Base-by-base conservation (phyloP, 1,140 invertebrate genomes). In the Apolygus lucorum region DNA sequence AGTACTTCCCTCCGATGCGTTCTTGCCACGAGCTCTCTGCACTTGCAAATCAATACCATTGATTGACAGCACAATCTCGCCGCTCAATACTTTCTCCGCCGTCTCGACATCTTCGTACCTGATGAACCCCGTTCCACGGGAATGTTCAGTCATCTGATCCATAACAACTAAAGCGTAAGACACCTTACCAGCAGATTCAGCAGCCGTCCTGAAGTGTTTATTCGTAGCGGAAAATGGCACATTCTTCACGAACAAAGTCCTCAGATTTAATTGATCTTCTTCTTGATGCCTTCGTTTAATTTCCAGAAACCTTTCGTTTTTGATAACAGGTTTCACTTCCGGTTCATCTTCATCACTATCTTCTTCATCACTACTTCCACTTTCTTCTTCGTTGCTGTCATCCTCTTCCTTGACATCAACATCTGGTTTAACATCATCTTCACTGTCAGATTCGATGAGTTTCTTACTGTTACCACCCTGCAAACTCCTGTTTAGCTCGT, bases 181-280 rank as follows among this genome's bases (percentile, higher is more conserved):
- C 1, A 94, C 77, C 0, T 86, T 83, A 0, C 94, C 95, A 79
- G 89, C 95, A 74, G 87, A 81, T 70, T 84, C 82, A 73, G 93
- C 88, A 67, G 88, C 87, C 66, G 86, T 79, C 71, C 85, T 82
- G 0, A 98, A 76, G 73, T 90, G 87, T 1, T 90, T 86, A 78
- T 93, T 87, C 34, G 85, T 89, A 0, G 89, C 86, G 71, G 87
- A 85, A 77, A 94, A 97, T 14, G 92, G 87, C 21, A 98, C 80
- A 80, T 98, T 97, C 75, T 92, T 93, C 11, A 98, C 77, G 78
- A 98, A 98, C 2, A 98, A 80, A 4, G 95, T 98, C 77, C 86
- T 88, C 0, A 92, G 91, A 78, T 96, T 90, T 63, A 83, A 83
- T 0, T 92, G 86, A 75, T 91, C 90, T 75, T 91, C 86, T 26